Percentiles rank a stretch among this genome's conserved stretches.
These are phyloP conservation scores for Xiphydria camelus DNA, from an alignment of 2,888 invertebrate species.

Conservation along the genomic window DNA sequence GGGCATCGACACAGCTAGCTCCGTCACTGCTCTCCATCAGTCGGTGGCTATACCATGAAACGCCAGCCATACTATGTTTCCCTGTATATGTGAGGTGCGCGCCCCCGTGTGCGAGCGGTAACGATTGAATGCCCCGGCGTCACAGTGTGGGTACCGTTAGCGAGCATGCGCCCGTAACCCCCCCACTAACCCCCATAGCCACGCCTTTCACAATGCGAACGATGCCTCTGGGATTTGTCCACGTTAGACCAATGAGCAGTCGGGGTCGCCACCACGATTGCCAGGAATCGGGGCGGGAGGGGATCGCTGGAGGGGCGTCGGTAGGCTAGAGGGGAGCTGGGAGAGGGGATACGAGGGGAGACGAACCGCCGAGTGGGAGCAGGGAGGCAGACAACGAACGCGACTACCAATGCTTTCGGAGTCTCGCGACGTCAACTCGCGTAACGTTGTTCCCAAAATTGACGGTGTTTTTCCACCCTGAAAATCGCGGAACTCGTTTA, in stretches of 20 bases:
- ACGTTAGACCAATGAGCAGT: constrained; percentile 40
- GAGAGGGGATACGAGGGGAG: constrained; percentile 7
- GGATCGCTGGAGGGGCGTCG: neutral
- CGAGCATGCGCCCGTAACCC: constrained; percentile 45
- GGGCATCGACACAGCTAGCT: too few relatives aligned
- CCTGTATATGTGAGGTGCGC: constrained; percentile 23
- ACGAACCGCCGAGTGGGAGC: constrained; percentile 29
- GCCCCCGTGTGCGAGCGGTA: constrained; percentile 25
- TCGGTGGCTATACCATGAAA: constrained; percentile 29
- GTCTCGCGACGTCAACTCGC: constrained; percentile 33
- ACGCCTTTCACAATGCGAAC: constrained; percentile 43
- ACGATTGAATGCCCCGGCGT: constrained; percentile 33
- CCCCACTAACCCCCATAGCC: constrained; percentile 30
- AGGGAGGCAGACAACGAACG: constrained; percentile 44
- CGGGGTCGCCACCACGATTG: constrained; percentile 5
- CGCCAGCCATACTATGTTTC: constrained; percentile 29
- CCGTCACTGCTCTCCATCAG: constrained; percentile 24
- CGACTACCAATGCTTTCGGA: constrained; percentile 44
- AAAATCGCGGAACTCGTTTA: neutral
- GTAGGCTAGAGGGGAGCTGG: constrained; percentile 4
- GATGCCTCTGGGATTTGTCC: constrained; percentile 55
- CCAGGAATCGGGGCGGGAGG: neutral
- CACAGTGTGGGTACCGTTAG: constrained; percentile 41
- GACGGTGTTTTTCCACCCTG: constrained; percentile 5
- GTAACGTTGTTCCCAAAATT: constrained; percentile 8